phyloP scores from a whole-genome alignment of 2,888 invertebrate species.

The Diplolepis rosae region DNA sequence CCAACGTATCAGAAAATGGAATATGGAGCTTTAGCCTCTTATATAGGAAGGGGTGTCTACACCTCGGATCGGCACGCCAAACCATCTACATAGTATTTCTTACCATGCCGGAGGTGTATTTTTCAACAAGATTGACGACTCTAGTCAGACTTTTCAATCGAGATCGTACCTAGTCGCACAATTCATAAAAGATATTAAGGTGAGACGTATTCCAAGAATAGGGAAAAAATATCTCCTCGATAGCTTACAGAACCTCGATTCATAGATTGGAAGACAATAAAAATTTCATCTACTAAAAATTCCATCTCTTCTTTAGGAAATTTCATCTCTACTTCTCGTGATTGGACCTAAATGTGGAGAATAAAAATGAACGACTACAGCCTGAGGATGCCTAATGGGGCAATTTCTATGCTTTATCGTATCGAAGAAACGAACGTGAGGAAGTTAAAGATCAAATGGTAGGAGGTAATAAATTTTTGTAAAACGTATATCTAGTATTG shows the following conservation, averaged over 20 bases:
- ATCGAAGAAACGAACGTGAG: not conserved
- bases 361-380: not conserved
- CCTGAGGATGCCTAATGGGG: not conserved
- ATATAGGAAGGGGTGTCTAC: conserved; percentile 8
- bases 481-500: not conserved
- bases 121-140: conserved; percentile 26
- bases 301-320: not conserved
- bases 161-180: conserved; percentile 21
- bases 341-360: not conserved
- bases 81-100: not conserved
- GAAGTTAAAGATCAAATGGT: not conserved
- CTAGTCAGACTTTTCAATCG: conserved; percentile 23
- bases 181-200: conserved; percentile 25
- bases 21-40: conserved; percentile 9
- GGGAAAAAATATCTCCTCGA: not conserved
- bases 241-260: not conserved
- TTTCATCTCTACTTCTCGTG: not conserved
- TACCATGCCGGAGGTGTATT: not conserved
- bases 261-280: not conserved
- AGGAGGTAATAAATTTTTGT: not conserved
- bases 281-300: no score
- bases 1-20: conserved; percentile 19
- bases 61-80: conserved; percentile 25
- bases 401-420: conserved; percentile 12
- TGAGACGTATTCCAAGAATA: not conserved